Evolutionary conservation across 2,888 invertebrate species (phyloP).

Genomic region (Xestia rhomboidea): DNA sequence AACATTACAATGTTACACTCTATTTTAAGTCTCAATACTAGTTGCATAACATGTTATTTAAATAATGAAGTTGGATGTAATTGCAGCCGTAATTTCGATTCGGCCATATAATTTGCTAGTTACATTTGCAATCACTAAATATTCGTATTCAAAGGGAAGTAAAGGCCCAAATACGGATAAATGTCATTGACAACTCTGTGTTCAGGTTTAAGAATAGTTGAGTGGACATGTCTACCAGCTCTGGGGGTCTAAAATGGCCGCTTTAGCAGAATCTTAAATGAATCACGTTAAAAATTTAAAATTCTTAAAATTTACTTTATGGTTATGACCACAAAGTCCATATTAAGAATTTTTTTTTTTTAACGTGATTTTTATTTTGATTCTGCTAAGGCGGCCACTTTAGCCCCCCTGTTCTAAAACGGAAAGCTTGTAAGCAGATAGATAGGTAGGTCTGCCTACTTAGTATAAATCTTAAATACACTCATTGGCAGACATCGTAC

Average conservation of each 20-base stretch:
- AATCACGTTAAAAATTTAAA: too few relatives aligned
- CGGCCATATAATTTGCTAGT: slow-evolving; percentile 45
- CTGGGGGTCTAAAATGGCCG: too few relatives aligned
- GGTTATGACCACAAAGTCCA: too few relatives aligned
- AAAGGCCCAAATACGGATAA: slow-evolving; percentile 39
- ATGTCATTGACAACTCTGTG: slow-evolving; percentile 34
- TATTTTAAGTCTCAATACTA: slow-evolving; percentile 2
- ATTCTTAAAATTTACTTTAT: too few relatives aligned
- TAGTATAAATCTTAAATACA: background rate
- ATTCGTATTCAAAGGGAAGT: slow-evolving; percentile 34
- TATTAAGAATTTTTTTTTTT: too few relatives aligned
- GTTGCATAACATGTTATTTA: slow-evolving; percentile 55
- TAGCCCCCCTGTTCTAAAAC: background rate
- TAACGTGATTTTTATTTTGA: too few relatives aligned
- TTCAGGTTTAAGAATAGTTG: background rate
- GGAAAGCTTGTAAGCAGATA: background rate
- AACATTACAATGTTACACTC: background rate
- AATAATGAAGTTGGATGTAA: slow-evolving; percentile 47
- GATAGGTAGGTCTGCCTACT: too few relatives aligned
- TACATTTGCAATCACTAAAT: slow-evolving; percentile 54
- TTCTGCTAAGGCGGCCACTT: too few relatives aligned
- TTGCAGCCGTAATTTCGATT: slow-evolving; percentile 34
- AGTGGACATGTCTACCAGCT: background rate
- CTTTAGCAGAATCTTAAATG: too few relatives aligned
- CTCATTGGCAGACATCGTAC: background rate